Base-by-base conservation (phyloP, 2,113 vertebrate genomes). In the Oriolus oriolus region DNA sequence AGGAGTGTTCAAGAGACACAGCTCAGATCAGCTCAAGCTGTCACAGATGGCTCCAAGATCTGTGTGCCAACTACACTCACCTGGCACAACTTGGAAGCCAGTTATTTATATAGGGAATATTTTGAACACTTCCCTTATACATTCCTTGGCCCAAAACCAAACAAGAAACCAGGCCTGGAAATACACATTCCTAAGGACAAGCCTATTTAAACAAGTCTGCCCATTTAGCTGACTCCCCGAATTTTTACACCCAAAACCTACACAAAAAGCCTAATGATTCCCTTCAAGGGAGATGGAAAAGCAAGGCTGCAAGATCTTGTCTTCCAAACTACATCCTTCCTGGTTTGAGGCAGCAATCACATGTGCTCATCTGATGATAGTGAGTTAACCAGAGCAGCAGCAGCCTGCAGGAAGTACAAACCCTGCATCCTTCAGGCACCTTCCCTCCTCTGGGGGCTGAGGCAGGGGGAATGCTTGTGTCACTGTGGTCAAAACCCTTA, bases 381-480 rank as follows among this genome's bases (percentile, higher is more conserved):
- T 20, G 54, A 47, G 49, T 37, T 69, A 80, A 85, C 23, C 41
- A 45, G 57, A 79, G 37, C 45, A 87, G 74, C 22, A 85, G 31
- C 49, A 69, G 87, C 41, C 85, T 45, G 28, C 63, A 79, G 70
- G 68, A 93, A n/a, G 11, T 26, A 30, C 1, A 77, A 47, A 7
- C 31, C 42, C 65, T 44, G 23, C 15, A n/a, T 56, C 30, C 44
- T 65, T 60, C 5, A 37, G 61, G 53, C 17, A 10, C 18, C 28
- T 28, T 44, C 52, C 33, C 49, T 79, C 69, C 60, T 63, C 54
- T 35, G 10, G 5, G 26, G 16, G 14, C 53, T 6, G 1, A 11
- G 15, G 35, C 56, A 42, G 61, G 24, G 37, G 6, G 9, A 75
- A 76, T 2, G 2, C 0, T 3, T 1, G 0, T 11, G 7, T 35